These are phyloP conservation scores for Diachasmimorpha longicaudata DNA, from an alignment of 1,140 invertebrate species.

Conservation along the genomic window DNA sequence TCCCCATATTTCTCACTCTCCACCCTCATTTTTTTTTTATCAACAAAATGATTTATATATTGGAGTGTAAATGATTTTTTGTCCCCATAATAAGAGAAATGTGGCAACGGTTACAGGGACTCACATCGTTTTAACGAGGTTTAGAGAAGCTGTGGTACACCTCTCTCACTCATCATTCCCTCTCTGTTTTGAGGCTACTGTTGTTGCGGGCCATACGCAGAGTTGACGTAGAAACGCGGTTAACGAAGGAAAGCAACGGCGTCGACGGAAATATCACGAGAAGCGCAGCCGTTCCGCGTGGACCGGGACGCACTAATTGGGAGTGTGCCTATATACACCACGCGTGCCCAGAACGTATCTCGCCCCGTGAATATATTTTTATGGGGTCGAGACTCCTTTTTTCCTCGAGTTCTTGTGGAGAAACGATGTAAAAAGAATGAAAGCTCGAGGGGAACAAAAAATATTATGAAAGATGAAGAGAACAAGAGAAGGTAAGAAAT, in stretches of 20 bases:
- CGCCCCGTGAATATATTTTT: constrained; percentile 47
- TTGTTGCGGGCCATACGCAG: neutral
- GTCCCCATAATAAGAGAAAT: constrained; percentile 6
- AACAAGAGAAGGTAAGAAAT: constrained; percentile 10
- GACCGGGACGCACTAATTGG: constrained; percentile 58
- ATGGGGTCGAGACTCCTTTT: constrained; percentile 36
- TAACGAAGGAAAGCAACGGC: constrained; percentile 41
- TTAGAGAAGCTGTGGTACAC: neutral
- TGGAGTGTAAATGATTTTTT: constrained; percentile 8
- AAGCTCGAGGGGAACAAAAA: constrained; percentile 28
- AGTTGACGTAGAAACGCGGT: constrained; percentile 28
- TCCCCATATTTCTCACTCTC: neutral
- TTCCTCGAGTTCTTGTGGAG: neutral
- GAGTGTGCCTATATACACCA: constrained; percentile 47
- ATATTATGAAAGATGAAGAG: constrained; percentile 36
- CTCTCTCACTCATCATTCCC: neutral
- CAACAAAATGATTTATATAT: constrained; percentile 41
- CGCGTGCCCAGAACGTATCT: constrained; percentile 24
- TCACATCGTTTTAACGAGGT: constrained; percentile 10
- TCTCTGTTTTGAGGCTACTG: neutral
- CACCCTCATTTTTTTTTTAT: neutral
- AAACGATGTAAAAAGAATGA: neutral
- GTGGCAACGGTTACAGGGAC: constrained; percentile 1
- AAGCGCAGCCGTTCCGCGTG: constrained; percentile 17
- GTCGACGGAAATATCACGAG: constrained; percentile 61